Conservation (phyloP, 1,140 invertebrate species). For the Drosophila mauritiana region DNA sequence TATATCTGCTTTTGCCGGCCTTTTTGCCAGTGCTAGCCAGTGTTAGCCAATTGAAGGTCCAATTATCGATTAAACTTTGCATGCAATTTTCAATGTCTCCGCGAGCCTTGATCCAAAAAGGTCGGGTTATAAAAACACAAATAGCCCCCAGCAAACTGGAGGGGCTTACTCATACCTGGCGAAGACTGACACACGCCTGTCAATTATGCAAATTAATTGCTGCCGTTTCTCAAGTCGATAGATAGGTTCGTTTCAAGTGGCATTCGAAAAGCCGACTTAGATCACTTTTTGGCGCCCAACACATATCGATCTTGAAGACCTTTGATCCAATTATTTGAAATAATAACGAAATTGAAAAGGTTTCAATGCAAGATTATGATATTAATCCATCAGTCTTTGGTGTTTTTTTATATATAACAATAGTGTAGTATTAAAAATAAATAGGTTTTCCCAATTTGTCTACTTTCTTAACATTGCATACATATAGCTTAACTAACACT, state of each 20-base stretch:
- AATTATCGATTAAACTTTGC: conserved; percentile 80
- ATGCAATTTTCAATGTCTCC: conserved; percentile 77
- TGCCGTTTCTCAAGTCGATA: conserved; percentile 39
- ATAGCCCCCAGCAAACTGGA: conserved; percentile 28
- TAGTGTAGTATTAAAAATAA: background rate
- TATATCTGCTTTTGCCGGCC: conserved; percentile 26
- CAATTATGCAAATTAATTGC: conserved; percentile 70
- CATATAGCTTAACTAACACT: background rate
- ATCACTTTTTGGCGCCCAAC: background rate
- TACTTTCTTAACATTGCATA: too few relatives aligned
- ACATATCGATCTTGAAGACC: conserved; percentile 13
- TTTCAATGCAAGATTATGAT: background rate
- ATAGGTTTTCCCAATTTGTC: too few relatives aligned
- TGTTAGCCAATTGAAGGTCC: conserved; percentile 62
- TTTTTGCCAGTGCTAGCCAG: conserved; percentile 33
- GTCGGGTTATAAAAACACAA: conserved; percentile 45
- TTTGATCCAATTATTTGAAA: background rate
- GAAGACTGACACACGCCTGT: conserved; percentile 38
- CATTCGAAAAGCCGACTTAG: conserved; percentile 18
- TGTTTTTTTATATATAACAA: too few relatives aligned
- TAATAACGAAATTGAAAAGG: background rate
- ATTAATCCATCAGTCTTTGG: too few relatives aligned
- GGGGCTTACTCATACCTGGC: conserved; percentile 20
- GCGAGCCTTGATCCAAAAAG: conserved; percentile 73
- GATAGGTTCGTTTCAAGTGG: conserved; percentile 15